These are phyloP conservation scores for Scolanthus callimorphus DNA, from an alignment of 92 coral and sea anemone genomes.

Conservation along the genomic window DNA sequence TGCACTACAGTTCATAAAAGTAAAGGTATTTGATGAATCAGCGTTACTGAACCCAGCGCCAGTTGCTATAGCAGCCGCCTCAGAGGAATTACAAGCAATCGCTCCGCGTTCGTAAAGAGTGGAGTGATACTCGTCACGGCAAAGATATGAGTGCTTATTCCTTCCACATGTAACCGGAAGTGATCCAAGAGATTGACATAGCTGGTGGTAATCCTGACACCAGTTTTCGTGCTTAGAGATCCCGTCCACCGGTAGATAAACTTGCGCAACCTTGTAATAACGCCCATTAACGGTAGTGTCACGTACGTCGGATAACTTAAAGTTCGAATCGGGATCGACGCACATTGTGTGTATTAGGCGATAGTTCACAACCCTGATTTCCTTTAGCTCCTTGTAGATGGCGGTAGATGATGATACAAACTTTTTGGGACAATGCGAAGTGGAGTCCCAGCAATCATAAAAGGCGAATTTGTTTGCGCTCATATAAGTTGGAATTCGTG, in stretches of 20 bases:
- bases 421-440: constrained; percentile 23
- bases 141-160: constrained; percentile 15
- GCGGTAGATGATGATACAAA: constrained; percentile 7
- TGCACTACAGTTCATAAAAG: constrained; percentile 26
- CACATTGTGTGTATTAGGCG: constrained; percentile 34
- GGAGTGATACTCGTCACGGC: constrained; percentile 43
- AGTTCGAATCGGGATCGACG: constrained; percentile 52
- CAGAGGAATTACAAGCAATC: constrained; percentile 15
- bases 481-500: constrained; percentile 17
- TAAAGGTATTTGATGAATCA: constrained; percentile 19
- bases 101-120: constrained; percentile 13
- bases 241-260: constrained; percentile 16
- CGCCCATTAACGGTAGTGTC: constrained; percentile 8
- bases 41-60: constrained; percentile 47
- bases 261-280: constrained; percentile 26
- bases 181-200: constrained; percentile 34
- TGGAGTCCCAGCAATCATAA: constrained; percentile 15
- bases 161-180: constrained; percentile 47
- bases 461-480: constrained; percentile 5
- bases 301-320: constrained; percentile 19
- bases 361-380: not conserved
- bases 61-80: constrained; percentile 21
- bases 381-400: constrained; percentile 7
- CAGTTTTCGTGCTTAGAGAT: constrained; percentile 36
- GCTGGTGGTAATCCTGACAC: constrained; percentile 49